Percentiles rank a stretch among this genome's conserved stretches.
Conservation (phyloP, 2,888 invertebrate genomes). For the Catocala sponsa region DNA sequence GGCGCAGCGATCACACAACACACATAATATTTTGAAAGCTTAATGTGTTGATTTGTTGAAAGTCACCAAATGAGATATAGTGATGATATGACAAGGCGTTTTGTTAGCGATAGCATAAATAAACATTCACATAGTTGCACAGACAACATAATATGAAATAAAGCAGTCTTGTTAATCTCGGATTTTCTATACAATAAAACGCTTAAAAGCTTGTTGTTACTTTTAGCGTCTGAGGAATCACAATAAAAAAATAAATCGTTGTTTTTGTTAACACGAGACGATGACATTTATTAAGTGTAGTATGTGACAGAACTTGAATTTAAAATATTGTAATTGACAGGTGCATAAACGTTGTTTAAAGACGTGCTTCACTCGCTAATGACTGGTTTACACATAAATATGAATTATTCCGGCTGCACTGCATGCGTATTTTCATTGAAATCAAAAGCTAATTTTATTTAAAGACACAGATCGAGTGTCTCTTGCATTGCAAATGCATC, state of each 20-base stretch:
- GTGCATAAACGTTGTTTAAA: constrained; percentile 55
- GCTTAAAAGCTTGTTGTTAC: constrained; percentile 40
- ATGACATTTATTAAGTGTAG: constrained; percentile 54
- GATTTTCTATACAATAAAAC: constrained; percentile 28
- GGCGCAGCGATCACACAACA: constrained; percentile 33
- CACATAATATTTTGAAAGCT: constrained; percentile 67
- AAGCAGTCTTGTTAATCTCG: constrained; percentile 15
- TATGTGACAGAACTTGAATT: constrained; percentile 50
- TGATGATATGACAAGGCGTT: constrained; percentile 61
- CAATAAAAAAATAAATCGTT: constrained; percentile 30
- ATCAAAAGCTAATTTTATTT: constrained; percentile 22
- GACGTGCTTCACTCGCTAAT: constrained; percentile 49
- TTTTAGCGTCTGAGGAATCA: constrained; percentile 21
- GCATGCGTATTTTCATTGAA: constrained; percentile 18
- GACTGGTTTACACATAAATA: constrained; percentile 44
- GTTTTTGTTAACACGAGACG: constrained; percentile 25
- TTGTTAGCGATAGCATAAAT: constrained; percentile 52
- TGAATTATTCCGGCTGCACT: constrained; percentile 36
- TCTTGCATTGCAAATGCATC: neutral
- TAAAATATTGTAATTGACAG: constrained; percentile 56
- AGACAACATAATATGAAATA: constrained; percentile 13
- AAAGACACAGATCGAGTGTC: neutral
- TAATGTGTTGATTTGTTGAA: constrained; percentile 82
- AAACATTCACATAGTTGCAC: constrained; percentile 28
- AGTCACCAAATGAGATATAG: constrained; percentile 70